These are phyloP conservation scores for Eueides isabella DNA, from an alignment of 1,140 invertebrate species.

Conservation along the genomic window DNA sequence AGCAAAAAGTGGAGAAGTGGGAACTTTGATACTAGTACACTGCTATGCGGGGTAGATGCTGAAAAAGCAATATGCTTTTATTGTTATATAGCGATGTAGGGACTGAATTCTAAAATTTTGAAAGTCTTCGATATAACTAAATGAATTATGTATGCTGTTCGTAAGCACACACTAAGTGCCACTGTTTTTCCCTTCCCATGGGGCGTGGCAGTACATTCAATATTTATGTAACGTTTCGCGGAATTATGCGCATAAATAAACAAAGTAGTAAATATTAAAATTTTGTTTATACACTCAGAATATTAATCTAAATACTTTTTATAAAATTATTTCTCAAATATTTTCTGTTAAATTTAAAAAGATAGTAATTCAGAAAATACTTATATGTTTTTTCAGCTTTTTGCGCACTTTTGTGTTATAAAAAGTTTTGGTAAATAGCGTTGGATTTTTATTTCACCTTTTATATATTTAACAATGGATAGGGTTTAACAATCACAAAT, in stretches of 20 bases:
- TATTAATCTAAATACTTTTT: not conserved
- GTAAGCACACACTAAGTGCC: slow-evolving; percentile 58
- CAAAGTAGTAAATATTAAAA: not conserved
- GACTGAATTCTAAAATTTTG: not conserved
- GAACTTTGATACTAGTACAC: no score
- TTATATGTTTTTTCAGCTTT: no score
- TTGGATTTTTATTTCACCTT: no score
- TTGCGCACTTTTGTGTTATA: no score
- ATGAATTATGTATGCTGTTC: slow-evolving; percentile 50
- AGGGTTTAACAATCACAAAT: no score
- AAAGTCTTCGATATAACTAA: slow-evolving; percentile 22
- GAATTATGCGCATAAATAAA: slow-evolving; percentile 28
- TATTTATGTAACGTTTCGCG: slow-evolving; percentile 29
- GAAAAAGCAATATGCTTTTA: no score
- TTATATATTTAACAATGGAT: no score
- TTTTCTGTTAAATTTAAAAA: not conserved
- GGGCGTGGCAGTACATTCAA: slow-evolving; percentile 43
- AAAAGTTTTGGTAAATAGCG: no score
- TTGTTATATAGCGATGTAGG: no score
- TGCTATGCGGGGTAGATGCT: no score
- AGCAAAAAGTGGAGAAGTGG: no score
- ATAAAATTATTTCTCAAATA: not conserved
- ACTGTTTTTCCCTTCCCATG: slow-evolving; percentile 52
- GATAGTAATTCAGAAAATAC: not conserved
- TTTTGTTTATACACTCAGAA: not conserved